Conservation (phyloP, 1,140 invertebrate genomes). For the Zeugodacus cucurbitae region DNA sequence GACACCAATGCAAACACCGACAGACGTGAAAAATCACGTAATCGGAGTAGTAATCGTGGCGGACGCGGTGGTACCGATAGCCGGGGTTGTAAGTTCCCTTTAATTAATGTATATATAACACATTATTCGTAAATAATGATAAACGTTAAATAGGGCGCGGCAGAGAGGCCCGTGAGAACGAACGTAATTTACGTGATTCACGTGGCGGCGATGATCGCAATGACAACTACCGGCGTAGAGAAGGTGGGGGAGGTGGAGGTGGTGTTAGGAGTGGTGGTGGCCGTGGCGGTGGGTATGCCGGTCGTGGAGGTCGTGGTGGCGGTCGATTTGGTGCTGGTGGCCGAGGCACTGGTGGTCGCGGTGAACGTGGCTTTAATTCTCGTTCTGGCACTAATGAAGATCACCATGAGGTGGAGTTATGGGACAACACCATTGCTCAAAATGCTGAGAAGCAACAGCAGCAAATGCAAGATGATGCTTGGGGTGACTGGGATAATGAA, state of each 20-base stretch:
- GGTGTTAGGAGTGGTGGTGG: constrained; percentile 64
- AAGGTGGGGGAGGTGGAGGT: constrained; percentile 63
- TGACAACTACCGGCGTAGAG: constrained; percentile 67
- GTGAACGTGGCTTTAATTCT: constrained; percentile 61
- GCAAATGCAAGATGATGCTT: constrained; percentile 60
- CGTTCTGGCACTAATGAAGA: constrained; percentile 62
- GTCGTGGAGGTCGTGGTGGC: constrained; percentile 71
- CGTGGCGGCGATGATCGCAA: constrained; percentile 69
- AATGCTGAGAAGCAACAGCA: constrained; percentile 60
- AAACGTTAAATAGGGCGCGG: constrained; percentile 56
- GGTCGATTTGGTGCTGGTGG: constrained; percentile 68
- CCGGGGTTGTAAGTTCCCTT: constrained; percentile 61
- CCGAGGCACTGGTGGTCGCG: constrained; percentile 62
- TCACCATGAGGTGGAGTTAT: constrained; percentile 67
- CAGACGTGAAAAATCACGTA: constrained; percentile 66
- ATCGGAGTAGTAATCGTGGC: constrained; percentile 66
- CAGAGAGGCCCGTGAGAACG: constrained; percentile 64
- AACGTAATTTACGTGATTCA: constrained; percentile 62
- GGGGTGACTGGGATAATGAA: constrained; percentile 91
- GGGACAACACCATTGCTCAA: constrained; percentile 66
- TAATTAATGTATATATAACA: neutral
- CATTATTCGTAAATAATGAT: neutral
- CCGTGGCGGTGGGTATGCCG: constrained; percentile 69
- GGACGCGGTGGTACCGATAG: constrained; percentile 67
- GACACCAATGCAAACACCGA: constrained; percentile 65